phyloP scores from a whole-genome alignment of 1,140 invertebrate genomes.

The Panagrolaimus sp. region DNA sequence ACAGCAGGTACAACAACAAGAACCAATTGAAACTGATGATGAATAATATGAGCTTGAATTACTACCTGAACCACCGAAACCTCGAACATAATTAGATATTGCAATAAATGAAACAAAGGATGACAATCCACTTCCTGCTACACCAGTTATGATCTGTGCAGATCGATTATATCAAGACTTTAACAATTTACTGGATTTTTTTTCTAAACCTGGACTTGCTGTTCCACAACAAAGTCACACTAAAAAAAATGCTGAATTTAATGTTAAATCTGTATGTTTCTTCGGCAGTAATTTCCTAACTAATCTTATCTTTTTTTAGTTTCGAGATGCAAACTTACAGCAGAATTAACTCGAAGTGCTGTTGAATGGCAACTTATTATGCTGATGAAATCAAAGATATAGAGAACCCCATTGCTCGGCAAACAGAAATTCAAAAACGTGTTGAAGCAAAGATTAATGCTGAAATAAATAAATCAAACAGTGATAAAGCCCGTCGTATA shows the following conservation, averaged over 20 bases:
- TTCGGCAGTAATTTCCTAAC: not conserved
- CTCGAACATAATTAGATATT: not conserved
- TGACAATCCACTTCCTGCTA: not conserved
- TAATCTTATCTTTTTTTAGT: conserved; percentile 1
- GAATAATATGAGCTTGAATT: not conserved
- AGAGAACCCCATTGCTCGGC: not conserved
- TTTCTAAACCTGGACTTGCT: not conserved
- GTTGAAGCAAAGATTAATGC: not conserved
- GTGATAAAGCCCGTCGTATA: not conserved
- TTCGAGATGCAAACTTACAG: not conserved
- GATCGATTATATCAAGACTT: not conserved
- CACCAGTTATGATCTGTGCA: not conserved
- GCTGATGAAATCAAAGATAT: not conserved
- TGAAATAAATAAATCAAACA: not conserved
- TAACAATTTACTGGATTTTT: not conserved
- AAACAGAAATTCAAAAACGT: not conserved
- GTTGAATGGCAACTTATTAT: not conserved
- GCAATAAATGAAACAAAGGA: not conserved
- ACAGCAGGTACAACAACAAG: no score
- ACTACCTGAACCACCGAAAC: not conserved
- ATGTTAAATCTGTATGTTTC: conserved; percentile 2
- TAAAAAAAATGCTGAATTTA: not conserved
- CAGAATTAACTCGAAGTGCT: not conserved
- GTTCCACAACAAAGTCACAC: not conserved
- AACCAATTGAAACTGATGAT: no score